phyloP scores from a whole-genome alignment of 2,113 vertebrate species.

The Aegithalos caudatus region DNA sequence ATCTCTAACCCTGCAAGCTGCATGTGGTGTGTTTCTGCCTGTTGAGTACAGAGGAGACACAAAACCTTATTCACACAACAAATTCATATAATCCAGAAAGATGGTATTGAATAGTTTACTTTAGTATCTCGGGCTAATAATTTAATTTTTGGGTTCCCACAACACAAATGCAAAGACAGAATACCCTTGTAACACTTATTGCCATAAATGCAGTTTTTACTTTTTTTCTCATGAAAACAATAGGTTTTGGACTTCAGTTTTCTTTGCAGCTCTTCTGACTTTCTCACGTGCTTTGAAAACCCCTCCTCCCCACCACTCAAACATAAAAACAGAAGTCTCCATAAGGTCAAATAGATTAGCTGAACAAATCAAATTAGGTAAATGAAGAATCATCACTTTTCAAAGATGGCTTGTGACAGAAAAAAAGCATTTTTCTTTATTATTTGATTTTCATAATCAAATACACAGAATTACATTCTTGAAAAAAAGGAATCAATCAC shows the following conservation, averaged over 20 bases:
- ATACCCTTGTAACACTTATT: background rate
- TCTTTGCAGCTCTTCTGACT: background rate
- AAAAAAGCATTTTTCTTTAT: slow-evolving; percentile 13
- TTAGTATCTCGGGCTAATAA: background rate
- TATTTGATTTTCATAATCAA: slow-evolving; percentile 50
- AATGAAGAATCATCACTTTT: slow-evolving; percentile 38
- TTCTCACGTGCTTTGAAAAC: background rate
- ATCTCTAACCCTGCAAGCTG: background rate
- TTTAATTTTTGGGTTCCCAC: background rate
- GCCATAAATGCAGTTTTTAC: background rate
- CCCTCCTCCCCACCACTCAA: background rate
- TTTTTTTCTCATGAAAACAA: background rate
- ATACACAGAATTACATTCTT: slow-evolving; percentile 1
- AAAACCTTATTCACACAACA: background rate
- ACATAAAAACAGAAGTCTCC: slow-evolving; percentile 7
- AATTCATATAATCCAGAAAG: background rate
- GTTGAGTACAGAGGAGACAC: background rate
- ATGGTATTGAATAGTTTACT: background rate
- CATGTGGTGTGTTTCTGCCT: fast-evolving
- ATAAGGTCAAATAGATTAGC: slow-evolving; percentile 34
- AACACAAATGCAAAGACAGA: background rate
- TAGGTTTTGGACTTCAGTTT: background rate
- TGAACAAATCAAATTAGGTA: slow-evolving; percentile 39
- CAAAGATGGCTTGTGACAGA: slow-evolving; percentile 2
- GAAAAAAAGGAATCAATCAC: background rate